Conservation (phyloP, 2,797 vertebrate species). For the Amazonetta brasiliensis region DNA sequence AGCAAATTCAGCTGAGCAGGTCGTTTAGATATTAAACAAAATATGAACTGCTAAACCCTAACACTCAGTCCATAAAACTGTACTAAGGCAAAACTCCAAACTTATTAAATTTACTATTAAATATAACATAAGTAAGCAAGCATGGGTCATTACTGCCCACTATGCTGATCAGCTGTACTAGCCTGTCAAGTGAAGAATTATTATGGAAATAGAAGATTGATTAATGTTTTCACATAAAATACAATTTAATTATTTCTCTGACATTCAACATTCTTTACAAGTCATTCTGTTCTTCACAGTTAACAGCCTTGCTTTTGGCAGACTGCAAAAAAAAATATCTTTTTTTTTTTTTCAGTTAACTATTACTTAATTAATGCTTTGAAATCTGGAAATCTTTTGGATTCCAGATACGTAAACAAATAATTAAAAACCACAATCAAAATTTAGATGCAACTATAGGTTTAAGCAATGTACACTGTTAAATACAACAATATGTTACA, state of each 20-base stretch:
- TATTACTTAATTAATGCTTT: constrained; percentile 70
- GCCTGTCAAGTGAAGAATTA: constrained; percentile 78
- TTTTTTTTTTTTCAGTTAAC: constrained; percentile 53
- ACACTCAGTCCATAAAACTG: constrained; percentile 75
- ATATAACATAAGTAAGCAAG: constrained; percentile 89
- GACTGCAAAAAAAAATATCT: constrained; percentile 40
- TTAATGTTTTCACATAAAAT: constrained; percentile 83
- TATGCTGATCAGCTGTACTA: constrained; percentile 85
- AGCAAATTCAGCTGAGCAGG: background rate
- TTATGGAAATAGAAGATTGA: constrained; percentile 76
- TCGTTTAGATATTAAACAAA: constrained; percentile 18
- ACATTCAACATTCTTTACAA: constrained; percentile 81
- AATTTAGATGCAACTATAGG: background rate
- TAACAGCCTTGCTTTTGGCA: constrained; percentile 72
- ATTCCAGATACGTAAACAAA: background rate
- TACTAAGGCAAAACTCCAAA: constrained; percentile 78
- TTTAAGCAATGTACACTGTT: background rate
- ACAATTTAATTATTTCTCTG: constrained; percentile 82
- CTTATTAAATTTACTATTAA: constrained; percentile 86
- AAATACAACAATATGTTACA: background rate
- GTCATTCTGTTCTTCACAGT: constrained; percentile 82
- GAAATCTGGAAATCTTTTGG: constrained; percentile 22
- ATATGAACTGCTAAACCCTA: constrained; percentile 38
- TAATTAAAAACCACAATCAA: background rate
- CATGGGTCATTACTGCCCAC: constrained; percentile 87